Evolutionary conservation across 2,888 invertebrate genomes (phyloP).

Genomic region (Allolobophora icterica): DNA sequence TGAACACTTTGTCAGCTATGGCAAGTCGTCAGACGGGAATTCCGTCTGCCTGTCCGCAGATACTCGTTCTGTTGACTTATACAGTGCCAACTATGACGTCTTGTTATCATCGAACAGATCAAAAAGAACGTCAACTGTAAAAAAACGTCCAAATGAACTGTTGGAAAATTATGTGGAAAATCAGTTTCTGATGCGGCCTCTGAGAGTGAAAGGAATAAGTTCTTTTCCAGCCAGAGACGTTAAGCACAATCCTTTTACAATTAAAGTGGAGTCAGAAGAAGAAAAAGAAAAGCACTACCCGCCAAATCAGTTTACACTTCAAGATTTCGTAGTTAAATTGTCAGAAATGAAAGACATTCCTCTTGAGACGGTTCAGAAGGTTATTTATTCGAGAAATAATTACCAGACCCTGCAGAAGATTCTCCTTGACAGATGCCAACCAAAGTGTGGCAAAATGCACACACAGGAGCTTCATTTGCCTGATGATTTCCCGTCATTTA

Average conservation of each 20-base stretch:
- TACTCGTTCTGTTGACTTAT: neutral
- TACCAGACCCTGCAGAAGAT: constrained; percentile 60
- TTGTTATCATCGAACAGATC: neutral
- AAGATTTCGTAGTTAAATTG: constrained; percentile 57
- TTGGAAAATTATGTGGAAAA: constrained; percentile 1
- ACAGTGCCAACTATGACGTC: neutral
- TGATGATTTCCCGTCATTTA: constrained; percentile 53
- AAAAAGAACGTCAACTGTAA: neutral
- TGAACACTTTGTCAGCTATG: constrained; percentile 1
- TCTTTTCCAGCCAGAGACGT: neutral
- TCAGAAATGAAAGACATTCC: constrained; percentile 54
- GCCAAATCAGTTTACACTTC: constrained; percentile 54
- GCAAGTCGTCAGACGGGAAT: neutral
- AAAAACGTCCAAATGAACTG: neutral
- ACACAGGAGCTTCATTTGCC: constrained; percentile 25
- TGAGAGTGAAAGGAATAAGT: constrained; percentile 6
- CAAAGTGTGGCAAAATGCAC: constrained; percentile 22
- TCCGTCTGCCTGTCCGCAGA: neutral
- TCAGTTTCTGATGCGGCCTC: neutral
- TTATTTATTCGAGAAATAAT: constrained; percentile 57
- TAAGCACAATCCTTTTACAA: neutral
- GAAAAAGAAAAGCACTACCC: neutral
- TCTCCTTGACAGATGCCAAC: constrained; percentile 50
- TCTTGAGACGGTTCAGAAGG: constrained; percentile 52
- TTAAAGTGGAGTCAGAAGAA: neutral